Conservation (phyloP, 53 echinoderm and acorn worm genomes). For the Patiria pectinifera region DNA sequence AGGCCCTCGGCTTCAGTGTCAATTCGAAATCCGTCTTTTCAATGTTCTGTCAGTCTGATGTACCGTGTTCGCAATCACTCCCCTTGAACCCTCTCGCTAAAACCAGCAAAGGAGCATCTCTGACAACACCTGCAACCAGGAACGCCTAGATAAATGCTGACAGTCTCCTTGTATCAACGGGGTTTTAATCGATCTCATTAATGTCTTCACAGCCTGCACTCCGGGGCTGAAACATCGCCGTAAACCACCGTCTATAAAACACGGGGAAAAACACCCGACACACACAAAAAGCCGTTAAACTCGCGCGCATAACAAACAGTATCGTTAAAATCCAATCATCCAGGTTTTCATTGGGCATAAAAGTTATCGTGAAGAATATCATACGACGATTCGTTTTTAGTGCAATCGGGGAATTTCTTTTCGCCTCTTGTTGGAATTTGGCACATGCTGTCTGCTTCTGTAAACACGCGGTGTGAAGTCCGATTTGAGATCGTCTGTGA, state of each 20-base stretch:
- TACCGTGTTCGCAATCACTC: neutral
- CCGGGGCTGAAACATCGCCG: neutral
- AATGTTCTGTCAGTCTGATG: neutral
- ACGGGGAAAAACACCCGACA: neutral
- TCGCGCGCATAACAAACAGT: constrained; percentile 52
- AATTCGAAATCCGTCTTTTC: too few species aligned
- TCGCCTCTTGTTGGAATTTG: neutral
- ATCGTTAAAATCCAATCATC: constrained; percentile 40
- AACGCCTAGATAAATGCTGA: neutral
- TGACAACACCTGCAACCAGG: neutral
- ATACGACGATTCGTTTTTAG: neutral
- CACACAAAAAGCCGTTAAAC: neutral
- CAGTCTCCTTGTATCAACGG: constrained; percentile 20
- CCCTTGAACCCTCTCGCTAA: neutral
- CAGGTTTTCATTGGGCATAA: constrained; percentile 27
- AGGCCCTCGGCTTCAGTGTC: too few species aligned
- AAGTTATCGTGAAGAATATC: constrained; percentile 31
- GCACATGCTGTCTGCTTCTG: constrained; percentile 16
- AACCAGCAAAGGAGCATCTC: neutral
- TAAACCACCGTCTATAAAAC: constrained; percentile 28
- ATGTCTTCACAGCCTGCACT: constrained; percentile 25
- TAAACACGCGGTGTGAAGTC: constrained; percentile 23
- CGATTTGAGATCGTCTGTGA: neutral
- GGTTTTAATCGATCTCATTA: constrained; percentile 28
- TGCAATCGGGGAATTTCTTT: neutral